A percentile compares a stretch with the other conserved stretches of the same genome.
phyloP scores from a whole-genome alignment of 2,113 vertebrate species.

The Grantiella picta region DNA sequence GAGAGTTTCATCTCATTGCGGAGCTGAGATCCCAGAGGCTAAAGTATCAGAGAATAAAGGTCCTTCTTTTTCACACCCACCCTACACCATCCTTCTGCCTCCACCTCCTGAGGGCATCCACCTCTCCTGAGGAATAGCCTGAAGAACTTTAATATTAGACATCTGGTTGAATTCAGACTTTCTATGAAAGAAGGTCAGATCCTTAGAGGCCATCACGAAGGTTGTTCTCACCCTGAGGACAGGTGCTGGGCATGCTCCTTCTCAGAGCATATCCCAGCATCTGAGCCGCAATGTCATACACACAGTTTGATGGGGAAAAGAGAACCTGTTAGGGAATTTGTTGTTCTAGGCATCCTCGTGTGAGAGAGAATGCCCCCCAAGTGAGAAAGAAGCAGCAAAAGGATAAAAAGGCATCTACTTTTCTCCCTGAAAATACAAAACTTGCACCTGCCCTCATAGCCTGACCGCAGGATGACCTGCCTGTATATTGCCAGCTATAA shows the following conservation, averaged over 20 bases:
- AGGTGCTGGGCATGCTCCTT: fast-evolving
- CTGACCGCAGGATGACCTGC: background rate
- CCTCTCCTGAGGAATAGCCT: background rate
- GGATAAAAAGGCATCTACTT: background rate
- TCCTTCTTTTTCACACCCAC: background rate
- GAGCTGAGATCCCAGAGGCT: background rate
- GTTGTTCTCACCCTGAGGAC: fast-evolving
- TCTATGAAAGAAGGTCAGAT: background rate
- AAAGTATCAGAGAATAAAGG: background rate
- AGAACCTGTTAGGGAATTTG: background rate
- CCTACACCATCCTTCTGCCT: background rate
- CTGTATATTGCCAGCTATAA: background rate
- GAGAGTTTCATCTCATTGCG: background rate
- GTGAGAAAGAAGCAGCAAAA: background rate
- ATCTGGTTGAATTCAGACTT: background rate
- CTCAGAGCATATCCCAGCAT: background rate
- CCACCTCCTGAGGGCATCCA: background rate
- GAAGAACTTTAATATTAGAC: background rate
- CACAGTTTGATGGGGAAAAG: background rate
- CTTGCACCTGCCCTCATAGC: background rate
- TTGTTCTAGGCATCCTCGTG: background rate
- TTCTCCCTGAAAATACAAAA: background rate
- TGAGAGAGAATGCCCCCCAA: too few relatives aligned
- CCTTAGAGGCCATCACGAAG: background rate
- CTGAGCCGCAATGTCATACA: background rate